Base-by-base conservation (phyloP, 2,113 vertebrate genomes). In the Trogon surrucura region DNA sequence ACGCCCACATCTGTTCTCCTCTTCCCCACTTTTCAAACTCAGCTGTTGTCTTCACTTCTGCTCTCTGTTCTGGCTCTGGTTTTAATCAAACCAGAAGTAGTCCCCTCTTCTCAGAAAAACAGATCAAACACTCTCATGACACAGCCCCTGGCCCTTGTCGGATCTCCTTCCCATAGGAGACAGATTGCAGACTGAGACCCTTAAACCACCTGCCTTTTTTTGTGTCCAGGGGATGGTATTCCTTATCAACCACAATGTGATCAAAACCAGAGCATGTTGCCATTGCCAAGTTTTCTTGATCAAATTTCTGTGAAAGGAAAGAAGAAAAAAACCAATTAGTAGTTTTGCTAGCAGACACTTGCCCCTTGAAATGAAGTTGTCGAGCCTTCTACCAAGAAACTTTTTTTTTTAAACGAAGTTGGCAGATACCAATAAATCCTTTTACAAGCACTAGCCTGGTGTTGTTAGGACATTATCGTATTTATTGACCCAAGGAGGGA, bases 251-350 rank as follows among this genome's bases (percentile, higher is more conserved):
- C 34, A 9, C 20, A 13, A 17, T 3, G 16, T 2, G 4, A 36
- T 1, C 1, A 7, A 69, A 73, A 69, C 19, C 0, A 1, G 34
- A 72, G 16, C 0, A 0, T 21, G 7, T 74, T 89, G 53, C 38
- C 3, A 3, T 26, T 36, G 19, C 19, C 32, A 56, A 30, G 3
- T 67, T 85, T 85, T 82, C 86, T 61, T 47, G 2, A 50, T 54
- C 30, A 48, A 69, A 36, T 58, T 48, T 65, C 48, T 64, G 20
- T 72, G 62, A 72, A 30, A 50, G 16, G 16, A 54, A 58, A 61
- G 56, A 61, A 36, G 23, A 22, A 47, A 23, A 18, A 45, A 25
- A 45, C 9, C 3, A 54, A 18, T 11, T 13, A 72, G 29, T 17
- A 22, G 15, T 32, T 91, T 88, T 91, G 64, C 64, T 86, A 5